Percentiles rank a stretch among this genome's conserved stretches.
phyloP scores from a whole-genome alignment of 2,113 vertebrate genomes.

The Galemys pyrenaicus region DNA sequence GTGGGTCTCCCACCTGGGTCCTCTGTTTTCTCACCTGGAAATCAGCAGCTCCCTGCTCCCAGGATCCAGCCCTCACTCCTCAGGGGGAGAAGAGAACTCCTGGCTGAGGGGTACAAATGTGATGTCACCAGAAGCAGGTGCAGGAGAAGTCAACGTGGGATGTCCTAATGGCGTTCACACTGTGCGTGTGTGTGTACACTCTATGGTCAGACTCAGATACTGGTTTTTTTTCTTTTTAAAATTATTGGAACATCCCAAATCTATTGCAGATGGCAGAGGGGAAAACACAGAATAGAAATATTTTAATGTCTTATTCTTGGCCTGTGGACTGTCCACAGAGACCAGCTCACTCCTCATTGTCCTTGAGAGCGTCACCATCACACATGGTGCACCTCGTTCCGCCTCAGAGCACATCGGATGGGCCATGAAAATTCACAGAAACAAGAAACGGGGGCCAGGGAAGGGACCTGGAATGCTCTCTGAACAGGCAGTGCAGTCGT shows the following conservation, averaged over 20 bases:
- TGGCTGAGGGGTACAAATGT: background rate
- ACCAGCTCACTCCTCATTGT: background rate
- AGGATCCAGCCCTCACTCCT: background rate
- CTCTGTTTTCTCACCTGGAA: background rate
- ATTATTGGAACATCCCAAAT: constrained; percentile 54
- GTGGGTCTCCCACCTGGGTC: background rate
- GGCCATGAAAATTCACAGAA: background rate
- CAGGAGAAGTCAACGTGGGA: background rate
- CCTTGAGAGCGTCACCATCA: constrained; percentile 15
- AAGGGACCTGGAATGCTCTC: background rate
- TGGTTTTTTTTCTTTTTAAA: constrained; percentile 31
- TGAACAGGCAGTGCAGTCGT: background rate
- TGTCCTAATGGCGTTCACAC: background rate
- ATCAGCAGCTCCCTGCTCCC: background rate
- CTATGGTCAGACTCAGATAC: background rate
- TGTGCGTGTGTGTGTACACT: too few species aligned
- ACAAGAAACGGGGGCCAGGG: background rate
- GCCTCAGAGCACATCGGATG: background rate
- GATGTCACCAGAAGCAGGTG: background rate
- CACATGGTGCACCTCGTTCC: background rate
- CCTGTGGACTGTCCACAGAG: background rate
- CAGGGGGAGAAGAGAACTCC: background rate
- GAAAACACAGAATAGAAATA: constrained; percentile 51
- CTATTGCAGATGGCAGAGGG: constrained; percentile 47
- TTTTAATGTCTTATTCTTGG: constrained; percentile 54